Conservation (phyloP, 2,888 invertebrate species). For the Apantesis nais region DNA sequence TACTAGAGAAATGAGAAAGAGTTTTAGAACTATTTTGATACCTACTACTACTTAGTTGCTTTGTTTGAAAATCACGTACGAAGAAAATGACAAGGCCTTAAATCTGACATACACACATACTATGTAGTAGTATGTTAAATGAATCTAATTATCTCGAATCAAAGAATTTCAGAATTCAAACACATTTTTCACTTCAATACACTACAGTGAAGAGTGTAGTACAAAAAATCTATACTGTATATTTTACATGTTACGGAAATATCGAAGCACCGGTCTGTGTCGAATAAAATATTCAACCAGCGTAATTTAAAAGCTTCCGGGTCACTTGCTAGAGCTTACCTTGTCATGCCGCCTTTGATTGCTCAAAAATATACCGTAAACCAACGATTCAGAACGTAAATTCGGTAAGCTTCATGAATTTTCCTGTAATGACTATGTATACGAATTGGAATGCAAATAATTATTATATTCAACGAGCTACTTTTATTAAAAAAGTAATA, state of each 20-base stretch:
- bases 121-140: no score
- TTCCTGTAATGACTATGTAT: conserved; percentile 10
- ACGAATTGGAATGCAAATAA: conserved; percentile 19
- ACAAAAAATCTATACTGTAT: conserved; percentile 30
- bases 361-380: conserved; percentile 58
- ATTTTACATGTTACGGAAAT: conserved; percentile 56
- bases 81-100: background rate
- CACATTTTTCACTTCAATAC: conserved; percentile 9
- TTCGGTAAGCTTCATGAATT: conserved; percentile 8
- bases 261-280: conserved; percentile 58
- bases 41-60: background rate
- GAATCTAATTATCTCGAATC: background rate
- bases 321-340: conserved; percentile 66
- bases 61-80: no score
- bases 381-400: conserved; percentile 41
- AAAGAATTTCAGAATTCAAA: conserved; percentile 2
- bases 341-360: conserved; percentile 57
- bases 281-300: conserved; percentile 73
- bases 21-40: background rate
- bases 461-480: conserved; percentile 17
- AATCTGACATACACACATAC: no score
- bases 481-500: background rate
- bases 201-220: conserved; percentile 8
- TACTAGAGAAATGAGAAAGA: background rate
- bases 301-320: conserved; percentile 74